Base-by-base conservation (phyloP, 2,113 vertebrate species). In the Strigops habroptila region DNA sequence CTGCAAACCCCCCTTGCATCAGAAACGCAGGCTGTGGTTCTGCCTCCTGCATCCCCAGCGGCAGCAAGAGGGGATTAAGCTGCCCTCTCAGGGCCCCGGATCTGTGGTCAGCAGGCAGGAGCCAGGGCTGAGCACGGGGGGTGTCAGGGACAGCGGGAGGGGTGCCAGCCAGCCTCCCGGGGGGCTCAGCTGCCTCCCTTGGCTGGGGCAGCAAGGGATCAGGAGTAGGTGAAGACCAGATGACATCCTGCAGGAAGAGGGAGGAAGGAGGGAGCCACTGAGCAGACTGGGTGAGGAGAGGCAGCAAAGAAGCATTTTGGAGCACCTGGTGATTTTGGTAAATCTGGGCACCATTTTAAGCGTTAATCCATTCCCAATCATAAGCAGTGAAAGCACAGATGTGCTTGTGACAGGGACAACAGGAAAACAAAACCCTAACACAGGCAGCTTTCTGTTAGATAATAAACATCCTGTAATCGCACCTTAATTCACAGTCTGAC, bases 31-130 rank as follows among this genome's bases (percentile, higher is more conserved):
- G 27, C 39, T 14, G 70, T 4, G 28, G 9, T 24, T 43, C 24
- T 35, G 60, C 27, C 48, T 64, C 21, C 79, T 5, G 35, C 62
- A 77, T 12, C n/a, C 71, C 25, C 57, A 4, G 52, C 70, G 22
- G 6, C 63, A 60, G 1, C 67, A 22, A 70, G 35, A 39, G 52
- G 31, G n/a, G 49, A 33, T 53, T 30, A 19, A 71, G 62, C 16
- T 0, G 0, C 39, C 4, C 37, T 48, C n/a, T 46, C 0, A 8
- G 62, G 79, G 53, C 9, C 7, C 65, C 1, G 5, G 25, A 9
- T 35, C 68, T 2, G n/a, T 6, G 53, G 25, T 2, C 88, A 22
- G 74, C 71, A 12, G 59, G 80, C 9, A 5, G 71, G 57, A 63
- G 52, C 41, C 48, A 17, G 43, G 91, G 37, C 64, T 18, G 88